Conservation (phyloP, 2,113 vertebrate genomes). For the Elaphurus davidianus region DNA sequence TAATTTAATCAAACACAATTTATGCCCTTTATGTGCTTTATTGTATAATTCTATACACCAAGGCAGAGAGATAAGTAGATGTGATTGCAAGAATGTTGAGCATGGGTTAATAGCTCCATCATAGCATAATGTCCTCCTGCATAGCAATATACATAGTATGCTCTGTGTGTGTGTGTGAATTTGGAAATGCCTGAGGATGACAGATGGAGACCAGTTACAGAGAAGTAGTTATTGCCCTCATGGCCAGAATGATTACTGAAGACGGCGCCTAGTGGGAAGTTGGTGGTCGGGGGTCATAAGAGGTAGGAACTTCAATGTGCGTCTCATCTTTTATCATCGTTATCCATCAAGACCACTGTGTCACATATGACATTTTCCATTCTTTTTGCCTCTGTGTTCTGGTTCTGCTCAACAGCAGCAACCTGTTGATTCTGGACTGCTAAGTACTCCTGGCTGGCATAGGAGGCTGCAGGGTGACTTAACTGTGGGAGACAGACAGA, state of each 20-base stretch:
- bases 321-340: slow-evolving; percentile 52
- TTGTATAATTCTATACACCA: not conserved
- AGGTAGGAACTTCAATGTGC: not conserved
- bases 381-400: slow-evolving; percentile 43
- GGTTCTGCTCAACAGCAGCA: slow-evolving; percentile 69
- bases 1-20: not conserved
- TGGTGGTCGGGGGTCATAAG: not conserved
- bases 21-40: not conserved
- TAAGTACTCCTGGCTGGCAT: slow-evolving; percentile 76
- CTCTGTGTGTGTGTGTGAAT: not conserved
- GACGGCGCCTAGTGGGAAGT: not conserved
- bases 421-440: slow-evolving; percentile 83
- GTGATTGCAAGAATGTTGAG: not conserved
- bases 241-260: not conserved
- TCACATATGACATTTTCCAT: slow-evolving; percentile 67
- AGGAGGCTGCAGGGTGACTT: slow-evolving; percentile 75
- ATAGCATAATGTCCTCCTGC: not conserved
- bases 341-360: slow-evolving; percentile 25
- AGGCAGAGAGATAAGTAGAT: not conserved
- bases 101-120: not conserved
- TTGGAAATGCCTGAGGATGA: not conserved
- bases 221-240: not conserved
- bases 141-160: not conserved
- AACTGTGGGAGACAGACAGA: slow-evolving; percentile 82
- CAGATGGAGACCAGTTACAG: not conserved